Evolutionary conservation across 2,888 invertebrate species (phyloP).

Genomic region (Aelia acuminata): DNA sequence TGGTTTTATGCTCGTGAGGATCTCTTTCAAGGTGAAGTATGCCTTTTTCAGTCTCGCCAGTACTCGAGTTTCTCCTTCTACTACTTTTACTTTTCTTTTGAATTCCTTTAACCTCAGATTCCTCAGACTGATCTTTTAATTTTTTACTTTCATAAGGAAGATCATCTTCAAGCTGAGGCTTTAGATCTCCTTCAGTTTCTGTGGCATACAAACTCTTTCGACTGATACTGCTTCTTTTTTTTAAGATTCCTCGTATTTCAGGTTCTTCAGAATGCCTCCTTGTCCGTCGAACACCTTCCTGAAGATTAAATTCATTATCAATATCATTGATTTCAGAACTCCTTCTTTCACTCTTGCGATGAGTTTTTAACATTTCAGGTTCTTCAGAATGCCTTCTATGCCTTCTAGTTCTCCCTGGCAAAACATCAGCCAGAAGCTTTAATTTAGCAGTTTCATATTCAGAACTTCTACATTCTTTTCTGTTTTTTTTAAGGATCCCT

Average conservation of each 20-base stretch:
- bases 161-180: conserved; percentile 24
- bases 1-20: background rate
- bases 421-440: background rate
- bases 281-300: background rate
- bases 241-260: conserved; percentile 30
- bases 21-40: background rate
- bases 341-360: background rate
- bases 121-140: background rate
- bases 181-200: background rate
- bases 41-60: background rate
- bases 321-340: conserved; percentile 21
- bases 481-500: conserved; percentile 29
- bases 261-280: conserved; percentile 47
- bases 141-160: conserved; percentile 3
- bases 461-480: background rate
- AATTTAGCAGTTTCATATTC: background rate
- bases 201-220: background rate
- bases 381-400: conserved; percentile 9
- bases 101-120: conserved; percentile 6
- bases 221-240: background rate
- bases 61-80: conserved; percentile 18
- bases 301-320: conserved; percentile 8
- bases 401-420: background rate
- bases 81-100: background rate
- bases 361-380: background rate